These are phyloP conservation scores for Samia ricini DNA, from an alignment of 1,140 invertebrate genomes.

Conservation along the genomic window DNA sequence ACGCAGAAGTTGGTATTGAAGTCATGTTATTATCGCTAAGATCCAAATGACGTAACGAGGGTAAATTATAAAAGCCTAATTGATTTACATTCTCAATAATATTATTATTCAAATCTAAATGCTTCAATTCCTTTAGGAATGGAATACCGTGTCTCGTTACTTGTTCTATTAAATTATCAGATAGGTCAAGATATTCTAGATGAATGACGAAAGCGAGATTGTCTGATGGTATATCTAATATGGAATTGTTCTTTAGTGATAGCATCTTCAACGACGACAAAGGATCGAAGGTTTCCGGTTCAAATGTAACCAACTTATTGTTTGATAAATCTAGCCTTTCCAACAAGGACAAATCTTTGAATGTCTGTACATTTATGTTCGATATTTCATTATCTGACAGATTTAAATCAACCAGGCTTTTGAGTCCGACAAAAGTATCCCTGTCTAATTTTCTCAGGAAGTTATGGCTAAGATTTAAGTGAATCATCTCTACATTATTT, in stretches of 20 bases:
- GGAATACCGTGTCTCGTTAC: constrained; percentile 83
- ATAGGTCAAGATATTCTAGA: constrained; percentile 83
- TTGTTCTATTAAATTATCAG: constrained; percentile 85
- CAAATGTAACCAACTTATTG: constrained; percentile 86
- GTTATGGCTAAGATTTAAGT: constrained; percentile 88
- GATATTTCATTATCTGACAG: constrained; percentile 88
- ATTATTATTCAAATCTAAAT: constrained; percentile 84
- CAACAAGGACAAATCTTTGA: constrained; percentile 84
- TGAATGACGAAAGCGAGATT: constrained; percentile 82
- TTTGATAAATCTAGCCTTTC: constrained; percentile 86
- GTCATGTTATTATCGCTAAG: constrained; percentile 90
- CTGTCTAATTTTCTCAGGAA: constrained; percentile 83
- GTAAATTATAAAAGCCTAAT: constrained; percentile 83
- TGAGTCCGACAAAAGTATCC: constrained; percentile 87
- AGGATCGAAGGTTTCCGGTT: constrained; percentile 83
- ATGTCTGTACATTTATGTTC: constrained; percentile 83
- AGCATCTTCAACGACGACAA: constrained; percentile 83
- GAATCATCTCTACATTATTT: constrained; percentile 82
- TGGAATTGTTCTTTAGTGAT: constrained; percentile 85
- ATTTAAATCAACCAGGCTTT: constrained; percentile 82
- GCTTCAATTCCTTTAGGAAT: constrained; percentile 81
- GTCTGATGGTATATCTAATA: constrained; percentile 84
- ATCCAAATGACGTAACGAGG: constrained; percentile 84
- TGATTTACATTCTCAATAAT: constrained; percentile 83
- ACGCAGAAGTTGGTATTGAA: constrained; percentile 84